Conservation (phyloP, 2,888 invertebrate species). For the Parnassius orleans region DNA sequence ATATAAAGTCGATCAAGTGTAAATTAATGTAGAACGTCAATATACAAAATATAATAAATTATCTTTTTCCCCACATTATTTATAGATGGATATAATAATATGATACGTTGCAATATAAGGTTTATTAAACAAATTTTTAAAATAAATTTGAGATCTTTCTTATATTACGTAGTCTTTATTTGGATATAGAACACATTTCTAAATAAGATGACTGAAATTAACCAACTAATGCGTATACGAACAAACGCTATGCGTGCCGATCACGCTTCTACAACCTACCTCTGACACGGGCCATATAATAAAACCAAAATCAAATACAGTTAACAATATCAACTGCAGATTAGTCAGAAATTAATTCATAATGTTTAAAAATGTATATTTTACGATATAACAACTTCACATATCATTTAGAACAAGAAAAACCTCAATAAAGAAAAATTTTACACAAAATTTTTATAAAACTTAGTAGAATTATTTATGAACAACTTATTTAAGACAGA, state of each 20-base stretch:
- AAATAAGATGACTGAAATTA: conserved; percentile 73
- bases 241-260: conserved; percentile 66
- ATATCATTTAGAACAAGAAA: neutral
- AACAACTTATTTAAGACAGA: no score
- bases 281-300: conserved; percentile 24
- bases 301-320: conserved; percentile 8
- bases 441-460: no score
- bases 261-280: conserved; percentile 29
- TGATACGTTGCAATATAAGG: conserved; percentile 75
- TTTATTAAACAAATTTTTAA: conserved; percentile 76
- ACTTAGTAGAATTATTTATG: no score
- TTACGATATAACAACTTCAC: no score
- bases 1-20: conserved; percentile 79
- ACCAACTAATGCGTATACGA: conserved; percentile 70
- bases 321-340: neutral
- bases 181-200: conserved; percentile 77
- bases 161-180: conserved; percentile 80
- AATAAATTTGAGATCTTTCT: conserved; percentile 81
- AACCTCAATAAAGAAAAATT: no score
- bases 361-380: no score
- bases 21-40: conserved; percentile 78
- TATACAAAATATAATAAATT: conserved; percentile 80
- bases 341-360: no score
- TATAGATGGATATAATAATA: conserved; percentile 56
- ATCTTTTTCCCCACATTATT: conserved; percentile 70